Conservation (phyloP, 1,140 invertebrate genomes). For the Zaprionus davidi region DNA sequence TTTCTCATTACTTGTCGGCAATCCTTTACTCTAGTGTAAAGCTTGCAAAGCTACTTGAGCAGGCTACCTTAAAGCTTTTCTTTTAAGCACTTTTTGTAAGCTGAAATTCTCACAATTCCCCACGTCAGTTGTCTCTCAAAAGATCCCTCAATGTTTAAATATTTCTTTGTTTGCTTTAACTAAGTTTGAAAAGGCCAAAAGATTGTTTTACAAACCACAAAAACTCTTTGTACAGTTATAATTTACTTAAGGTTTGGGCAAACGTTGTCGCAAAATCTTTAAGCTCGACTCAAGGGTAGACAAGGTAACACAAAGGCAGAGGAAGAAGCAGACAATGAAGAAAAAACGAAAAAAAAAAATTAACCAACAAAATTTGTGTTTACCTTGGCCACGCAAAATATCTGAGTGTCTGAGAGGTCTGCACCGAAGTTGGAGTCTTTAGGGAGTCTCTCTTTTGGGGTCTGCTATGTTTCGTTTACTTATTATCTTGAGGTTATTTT, state of each 20-base stretch:
- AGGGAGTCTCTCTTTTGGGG: neutral
- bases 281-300: conserved; percentile 32
- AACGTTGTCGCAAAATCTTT: conserved; percentile 25
- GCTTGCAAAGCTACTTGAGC: neutral
- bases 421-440: conserved; percentile 3
- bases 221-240: conserved; percentile 6
- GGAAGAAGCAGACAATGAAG: conserved; percentile 6
- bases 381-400: conserved; percentile 51
- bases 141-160: neutral
- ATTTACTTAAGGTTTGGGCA: neutral
- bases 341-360: conserved; percentile 4
- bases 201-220: neutral
- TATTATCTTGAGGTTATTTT: conserved; percentile 49
- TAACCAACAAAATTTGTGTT: conserved; percentile 28
- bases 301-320: conserved; percentile 2
- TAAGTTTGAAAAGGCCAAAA: neutral
- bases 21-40: too few species aligned
- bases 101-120: neutral
- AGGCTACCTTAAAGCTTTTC: neutral
- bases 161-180: neutral
- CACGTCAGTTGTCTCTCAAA: neutral
- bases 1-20: too few species aligned
- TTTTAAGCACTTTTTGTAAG: neutral
- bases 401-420: conserved; percentile 29
- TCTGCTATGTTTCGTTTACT: conserved; percentile 25